Evolutionary conservation across 2,888 invertebrate genomes (phyloP), one percentile per base, ranked within the genome.

Genomic region (Neelides folsomi): DNA sequence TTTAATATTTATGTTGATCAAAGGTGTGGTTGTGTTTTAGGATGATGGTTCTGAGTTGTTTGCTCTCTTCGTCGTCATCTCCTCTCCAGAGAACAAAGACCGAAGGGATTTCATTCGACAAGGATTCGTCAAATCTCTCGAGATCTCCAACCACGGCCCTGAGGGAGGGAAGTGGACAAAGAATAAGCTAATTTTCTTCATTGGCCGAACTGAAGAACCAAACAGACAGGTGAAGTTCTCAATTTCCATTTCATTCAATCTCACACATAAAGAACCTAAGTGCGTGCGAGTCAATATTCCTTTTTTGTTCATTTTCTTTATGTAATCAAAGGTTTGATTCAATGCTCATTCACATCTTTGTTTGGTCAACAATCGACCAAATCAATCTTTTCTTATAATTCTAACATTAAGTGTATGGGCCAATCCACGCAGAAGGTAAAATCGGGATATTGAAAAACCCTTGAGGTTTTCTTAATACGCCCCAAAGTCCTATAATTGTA

Each of bases 21-120:
- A 16, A 16, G 8, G 12, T 8, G n/a, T 42, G 15, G 16, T 35
- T 38, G 19, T 49, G 10, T 34, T 46, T 13, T 36, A 53, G 53
- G 40, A 40, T 16, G 19, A 18, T n/a, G 58, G 56, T 7, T 18
- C 49, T 12, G 47, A 52, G 8, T 40, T 56, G 1, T 58, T 53
- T 39, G 38, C 54, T 0, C 38, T 63, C 7, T 47, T 63, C 10
- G 49, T 63, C 27, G 54, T 61, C 16, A 57, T 57, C 27, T 56
- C 60, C 7, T 48, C 63, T 1, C 60, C 63, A 1, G 57, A 56
- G 16, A 61, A 63, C 47, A 20, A 44, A 7, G 49, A 55, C 9
- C 40, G 51, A 9, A 40, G 63, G n/a, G 53, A 59, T 13, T 49
- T 52, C 2, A 54, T 63, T 15, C 48, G 63, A 5, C 19, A 36